These are phyloP conservation scores for Anarsia innoxiella DNA, from an alignment of 2,888 invertebrate genomes.

Conservation along the genomic window DNA sequence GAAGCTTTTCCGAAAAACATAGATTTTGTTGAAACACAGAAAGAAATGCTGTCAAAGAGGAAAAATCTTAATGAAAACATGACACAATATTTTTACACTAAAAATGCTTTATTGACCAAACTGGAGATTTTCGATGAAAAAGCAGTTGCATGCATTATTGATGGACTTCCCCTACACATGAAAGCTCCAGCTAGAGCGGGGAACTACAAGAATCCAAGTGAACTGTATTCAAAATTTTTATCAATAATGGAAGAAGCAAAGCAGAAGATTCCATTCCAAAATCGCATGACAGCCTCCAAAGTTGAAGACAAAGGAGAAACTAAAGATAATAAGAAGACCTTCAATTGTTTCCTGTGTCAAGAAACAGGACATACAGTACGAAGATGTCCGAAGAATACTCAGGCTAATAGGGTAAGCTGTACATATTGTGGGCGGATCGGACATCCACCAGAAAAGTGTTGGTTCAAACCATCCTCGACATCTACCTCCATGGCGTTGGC, in stretches of 20 bases:
- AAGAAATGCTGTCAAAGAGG: slow-evolving; percentile 5
- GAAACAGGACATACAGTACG: neutral
- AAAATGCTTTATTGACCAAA: slow-evolving; percentile 9
- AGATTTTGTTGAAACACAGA: slow-evolving; percentile 4
- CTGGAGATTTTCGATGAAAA: slow-evolving; percentile 6
- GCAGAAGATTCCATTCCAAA: neutral
- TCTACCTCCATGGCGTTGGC: neutral
- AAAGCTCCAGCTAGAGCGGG: slow-evolving; percentile 10
- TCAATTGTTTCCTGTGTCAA: slow-evolving; percentile 3
- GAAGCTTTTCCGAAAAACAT: slow-evolving; percentile 3
- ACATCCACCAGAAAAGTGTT: neutral
- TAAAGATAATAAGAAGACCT: neutral
- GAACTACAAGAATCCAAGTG: neutral
- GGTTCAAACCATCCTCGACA: neutral
- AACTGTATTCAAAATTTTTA: slow-evolving; percentile 10
- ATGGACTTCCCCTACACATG: slow-evolving; percentile 10
- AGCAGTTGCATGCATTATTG: slow-evolving; percentile 11
- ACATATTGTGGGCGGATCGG: neutral
- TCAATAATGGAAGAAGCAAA: slow-evolving; percentile 7
- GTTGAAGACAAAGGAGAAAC: neutral
- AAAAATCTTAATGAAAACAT: slow-evolving; percentile 5
- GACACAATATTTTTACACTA: slow-evolving; percentile 11
- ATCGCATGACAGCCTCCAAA: neutral
- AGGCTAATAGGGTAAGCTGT: neutral
- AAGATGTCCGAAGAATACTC: neutral